A percentile compares a stretch with the other conserved stretches of the same genome.
Conservation (phyloP, 2,888 invertebrate species). For the Apoda limacodes region DNA sequence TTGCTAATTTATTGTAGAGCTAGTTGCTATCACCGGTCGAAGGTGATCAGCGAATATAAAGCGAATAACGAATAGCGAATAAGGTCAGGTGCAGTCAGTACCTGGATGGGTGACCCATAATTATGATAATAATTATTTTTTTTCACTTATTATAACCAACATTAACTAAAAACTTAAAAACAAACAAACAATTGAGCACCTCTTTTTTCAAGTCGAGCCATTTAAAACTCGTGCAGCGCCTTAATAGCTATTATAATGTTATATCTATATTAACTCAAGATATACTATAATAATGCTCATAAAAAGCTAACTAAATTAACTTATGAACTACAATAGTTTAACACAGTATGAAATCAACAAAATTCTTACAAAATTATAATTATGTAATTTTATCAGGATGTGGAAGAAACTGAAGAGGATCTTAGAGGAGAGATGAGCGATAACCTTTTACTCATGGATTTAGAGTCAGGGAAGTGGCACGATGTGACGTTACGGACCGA, state of each 20-base stretch:
- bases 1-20: neutral
- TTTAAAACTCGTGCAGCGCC: too few relatives aligned
- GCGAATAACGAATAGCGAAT: neutral
- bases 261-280: too few relatives aligned
- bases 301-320: too few relatives aligned
- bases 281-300: too few relatives aligned
- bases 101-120: neutral
- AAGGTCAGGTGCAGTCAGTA: neutral
- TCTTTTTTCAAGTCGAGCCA: too few relatives aligned
- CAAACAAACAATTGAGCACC: too few relatives aligned
- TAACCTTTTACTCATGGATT: conserved; percentile 80
- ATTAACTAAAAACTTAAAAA: too few relatives aligned
- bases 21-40: neutral
- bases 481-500: conserved; percentile 51
- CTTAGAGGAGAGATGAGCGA: conserved; percentile 84
- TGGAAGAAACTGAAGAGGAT: conserved; percentile 85
- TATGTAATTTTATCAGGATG: conserved; percentile 75
- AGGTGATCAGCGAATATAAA: neutral
- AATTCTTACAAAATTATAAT: too few relatives aligned
- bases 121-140: conserved; percentile 3
- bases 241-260: too few relatives aligned
- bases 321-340: too few relatives aligned
- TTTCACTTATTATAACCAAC: neutral
- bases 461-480: conserved; percentile 81
- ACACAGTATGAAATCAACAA: too few relatives aligned